Conservation (phyloP, 2,113 vertebrate species). For the Arenaria interpres region DNA sequence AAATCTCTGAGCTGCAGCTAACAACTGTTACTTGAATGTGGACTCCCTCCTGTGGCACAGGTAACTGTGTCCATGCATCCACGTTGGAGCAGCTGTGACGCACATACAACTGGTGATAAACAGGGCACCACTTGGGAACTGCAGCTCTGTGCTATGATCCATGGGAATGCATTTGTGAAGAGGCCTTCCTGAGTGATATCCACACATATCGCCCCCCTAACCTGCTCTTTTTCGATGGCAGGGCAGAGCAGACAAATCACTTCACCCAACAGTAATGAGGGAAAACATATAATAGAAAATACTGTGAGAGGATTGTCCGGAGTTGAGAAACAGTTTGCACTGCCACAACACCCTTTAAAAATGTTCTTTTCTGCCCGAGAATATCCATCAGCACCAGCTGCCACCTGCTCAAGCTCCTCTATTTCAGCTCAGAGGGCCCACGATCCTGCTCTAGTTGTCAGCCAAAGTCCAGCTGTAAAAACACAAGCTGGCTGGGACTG, state of each 20-base stretch:
- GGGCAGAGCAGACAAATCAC: not conserved
- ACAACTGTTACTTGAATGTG: not conserved
- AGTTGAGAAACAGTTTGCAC: not conserved
- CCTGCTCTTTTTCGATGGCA: not conserved
- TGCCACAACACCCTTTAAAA: not conserved
- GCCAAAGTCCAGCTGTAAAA: slow-evolving; percentile 53
- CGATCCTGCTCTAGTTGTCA: not conserved
- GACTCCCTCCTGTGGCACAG: not conserved
- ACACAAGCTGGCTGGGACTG: slow-evolving; percentile 2
- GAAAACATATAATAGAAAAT: not conserved
- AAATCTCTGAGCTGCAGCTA: not conserved
- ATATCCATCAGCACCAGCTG: not conserved
- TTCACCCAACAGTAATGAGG: not conserved
- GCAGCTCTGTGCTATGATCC: not conserved
- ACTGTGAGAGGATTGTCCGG: not conserved
- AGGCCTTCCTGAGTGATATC: not conserved
- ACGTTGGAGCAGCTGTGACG: not conserved
- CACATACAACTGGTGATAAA: not conserved
- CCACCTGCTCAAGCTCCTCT: slow-evolving; percentile 4
- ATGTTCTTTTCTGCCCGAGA: not conserved
- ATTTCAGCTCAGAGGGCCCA: not conserved
- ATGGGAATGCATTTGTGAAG: not conserved
- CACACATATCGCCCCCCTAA: not conserved
- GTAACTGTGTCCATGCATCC: accelerated
- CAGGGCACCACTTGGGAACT: not conserved